Base-by-base conservation (phyloP, 2,888 invertebrate species). In the Ashinkailepas kermadecensis region DNA sequence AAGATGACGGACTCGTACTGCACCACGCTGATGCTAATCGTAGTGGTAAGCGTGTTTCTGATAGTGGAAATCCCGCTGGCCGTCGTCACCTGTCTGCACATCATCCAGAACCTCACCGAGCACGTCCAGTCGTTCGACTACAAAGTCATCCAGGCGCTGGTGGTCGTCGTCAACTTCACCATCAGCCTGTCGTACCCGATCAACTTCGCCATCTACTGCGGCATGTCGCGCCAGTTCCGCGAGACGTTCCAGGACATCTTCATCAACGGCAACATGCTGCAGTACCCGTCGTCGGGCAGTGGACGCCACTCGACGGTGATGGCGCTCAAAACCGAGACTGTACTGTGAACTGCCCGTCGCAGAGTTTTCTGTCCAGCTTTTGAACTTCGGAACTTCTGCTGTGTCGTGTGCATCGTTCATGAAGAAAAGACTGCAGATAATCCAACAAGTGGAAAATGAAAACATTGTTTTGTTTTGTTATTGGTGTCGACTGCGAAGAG, bases 211-310 rank as follows among this genome's bases (percentile, higher is more conserved):
- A 96, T 97, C 84, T 97, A 97, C 86, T 97, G 96, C 87, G 96
- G 96, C 54, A 98, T 97, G 97, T 95, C 95, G 64, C 90, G 95
- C 62, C 95, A 95, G 87, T 97, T 97, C 88, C 90, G 97, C 81
- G 95, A 96, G 87, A 97, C 97, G 0, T 97, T 97, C 87, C 95
- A 94, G 86, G 93, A 88, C 25, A 86, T 91, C 57, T 96, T 97
- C 86, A 91, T 94, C 78, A 81, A 81, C 18, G 70, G 70, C 18
- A 70, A 70, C 11, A 39, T 25, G 70, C 11, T 15, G 39, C 54
- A 39, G 18, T 54, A n/a, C 54, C 7, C 12, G 15, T 4, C 10
- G 18, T 25, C 54, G 15, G 59, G 62, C 80, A 82, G 81, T 39
- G 80, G 81, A 13, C 83, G 83, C 58, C 82, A 81, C 81, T 84